A percentile compares a stretch with the other conserved stretches of the same genome.
These are phyloP conservation scores for Chaitophorus viminalis DNA, from an alignment of 2,888 invertebrate genomes.

Conservation along the genomic window DNA sequence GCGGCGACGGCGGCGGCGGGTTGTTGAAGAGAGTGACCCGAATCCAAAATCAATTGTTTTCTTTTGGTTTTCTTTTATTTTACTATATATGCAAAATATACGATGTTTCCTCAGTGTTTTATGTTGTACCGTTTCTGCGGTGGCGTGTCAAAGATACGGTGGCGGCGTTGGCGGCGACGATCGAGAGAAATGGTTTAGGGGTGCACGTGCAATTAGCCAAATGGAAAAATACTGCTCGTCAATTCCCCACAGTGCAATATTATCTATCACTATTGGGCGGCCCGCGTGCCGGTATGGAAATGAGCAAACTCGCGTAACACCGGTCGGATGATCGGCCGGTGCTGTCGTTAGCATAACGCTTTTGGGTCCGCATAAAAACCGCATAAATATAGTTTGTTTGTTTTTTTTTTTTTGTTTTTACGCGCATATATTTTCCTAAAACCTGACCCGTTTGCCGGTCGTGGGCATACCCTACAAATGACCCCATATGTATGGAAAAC, in stretches of 20 bases:
- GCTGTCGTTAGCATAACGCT: constrained; percentile 57
- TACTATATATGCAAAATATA: constrained; percentile 35
- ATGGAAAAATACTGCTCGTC: constrained; percentile 45
- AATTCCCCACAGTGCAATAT: constrained; percentile 59
- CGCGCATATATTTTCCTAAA: neutral
- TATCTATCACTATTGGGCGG: constrained; percentile 49
- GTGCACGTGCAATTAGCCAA: constrained; percentile 56
- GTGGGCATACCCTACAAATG: constrained; percentile 23
- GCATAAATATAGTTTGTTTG: constrained; percentile 50
- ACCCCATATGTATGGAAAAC: neutral
- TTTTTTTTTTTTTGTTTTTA: neutral
- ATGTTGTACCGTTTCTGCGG: neutral
- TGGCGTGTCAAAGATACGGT: constrained; percentile 21
- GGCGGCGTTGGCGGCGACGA: neutral
- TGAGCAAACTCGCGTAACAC: neutral
- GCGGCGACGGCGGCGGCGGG: too few species aligned
- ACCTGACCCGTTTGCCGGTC: neutral
- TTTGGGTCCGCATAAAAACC: constrained; percentile 56
- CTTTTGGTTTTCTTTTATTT: constrained; percentile 27
- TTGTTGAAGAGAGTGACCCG: constrained; percentile 3
- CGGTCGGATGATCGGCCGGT: neutral
- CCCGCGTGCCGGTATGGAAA: constrained; percentile 41
- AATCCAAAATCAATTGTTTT: constrained; percentile 58
- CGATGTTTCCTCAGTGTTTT: constrained; percentile 2
- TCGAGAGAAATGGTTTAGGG: constrained; percentile 41